Evolutionary conservation across 2,888 invertebrate genomes (phyloP), one percentile per base, ranked within the genome.

Genomic region (Rhyacophila evoluta): DNA sequence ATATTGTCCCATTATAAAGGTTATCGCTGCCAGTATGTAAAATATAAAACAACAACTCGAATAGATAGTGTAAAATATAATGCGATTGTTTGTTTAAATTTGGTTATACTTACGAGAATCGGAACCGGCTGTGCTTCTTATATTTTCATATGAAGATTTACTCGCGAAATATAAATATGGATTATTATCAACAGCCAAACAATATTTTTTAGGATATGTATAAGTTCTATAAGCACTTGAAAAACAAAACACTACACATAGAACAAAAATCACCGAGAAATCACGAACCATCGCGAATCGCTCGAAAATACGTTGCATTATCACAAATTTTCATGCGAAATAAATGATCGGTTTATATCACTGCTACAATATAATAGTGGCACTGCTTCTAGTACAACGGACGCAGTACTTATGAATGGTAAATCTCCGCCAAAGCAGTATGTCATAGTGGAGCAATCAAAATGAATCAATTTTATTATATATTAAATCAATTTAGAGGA

Each of bases 81-180:
- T n/a, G n/a, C n/a, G n/a, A n/a, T n/a, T n/a, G n/a, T n/a, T n/a
- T n/a, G n/a, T n/a, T n/a, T n/a, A n/a, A n/a, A n/a, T n/a, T n/a
- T n/a, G n/a, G n/a, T n/a, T n/a, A n/a, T n/a, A n/a, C n/a, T 33
- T 84, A 89, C 89, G 86, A 27, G 78, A 69, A 29, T 77, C 75
- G 0, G 78, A 75, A 38, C 73, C 80, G 29, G 75, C 80, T 10
- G 39, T 78, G 27, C 89, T 88, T 69, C 89, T 84, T 0, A 88
- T 78, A 0, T 84, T 84, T 1, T 87, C 88, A 72, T 89, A 89
- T 0, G 88, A 87, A 0, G 89, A 88, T 81, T 87, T 89, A 0
- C 88, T 84, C 0, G 87, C 86, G 77, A 85, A 87, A 81, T 86
- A 72, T 3, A 83, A 83, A 72, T 85, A 87, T 0, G 85, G 83